Evolutionary conservation across 2,113 vertebrate genomes (phyloP).

Genomic region (Talpa occidentalis): DNA sequence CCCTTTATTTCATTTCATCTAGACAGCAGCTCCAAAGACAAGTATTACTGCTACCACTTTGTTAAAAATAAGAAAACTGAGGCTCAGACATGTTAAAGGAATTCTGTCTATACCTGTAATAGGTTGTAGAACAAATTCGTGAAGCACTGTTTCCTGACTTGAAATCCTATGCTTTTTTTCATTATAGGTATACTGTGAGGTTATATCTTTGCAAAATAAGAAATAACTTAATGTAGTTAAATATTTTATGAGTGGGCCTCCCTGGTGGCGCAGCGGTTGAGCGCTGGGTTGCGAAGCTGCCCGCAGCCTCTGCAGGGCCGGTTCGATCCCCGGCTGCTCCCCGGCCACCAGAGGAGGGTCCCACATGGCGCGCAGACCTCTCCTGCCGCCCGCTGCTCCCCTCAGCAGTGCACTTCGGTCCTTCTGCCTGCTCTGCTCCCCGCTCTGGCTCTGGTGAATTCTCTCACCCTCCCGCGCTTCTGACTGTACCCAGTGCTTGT

Average conservation of each 20-base stretch:
- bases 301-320: no score
- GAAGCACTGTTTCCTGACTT: background rate
- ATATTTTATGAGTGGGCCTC: background rate
- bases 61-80: constrained; percentile 42
- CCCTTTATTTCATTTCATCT: background rate
- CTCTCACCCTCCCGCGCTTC: no score
- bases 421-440: no score
- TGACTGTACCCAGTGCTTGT: no score
- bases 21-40: background rate
- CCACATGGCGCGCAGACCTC: no score
- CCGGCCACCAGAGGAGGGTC: no score
- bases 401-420: no score
- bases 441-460: no score
- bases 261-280: no score
- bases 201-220: constrained; percentile 25
- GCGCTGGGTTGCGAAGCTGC: no score
- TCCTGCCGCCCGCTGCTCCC: no score
- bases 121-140: background rate
- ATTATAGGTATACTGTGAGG: background rate
- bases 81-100: background rate
- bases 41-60: background rate
- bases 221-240: constrained; percentile 29
- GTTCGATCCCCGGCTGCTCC: no score
- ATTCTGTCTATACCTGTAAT: background rate
- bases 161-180: constrained; percentile 27